Evolutionary conservation across 2,888 invertebrate species (phyloP).

Genomic region (Cryptosula pallasiana): DNA sequence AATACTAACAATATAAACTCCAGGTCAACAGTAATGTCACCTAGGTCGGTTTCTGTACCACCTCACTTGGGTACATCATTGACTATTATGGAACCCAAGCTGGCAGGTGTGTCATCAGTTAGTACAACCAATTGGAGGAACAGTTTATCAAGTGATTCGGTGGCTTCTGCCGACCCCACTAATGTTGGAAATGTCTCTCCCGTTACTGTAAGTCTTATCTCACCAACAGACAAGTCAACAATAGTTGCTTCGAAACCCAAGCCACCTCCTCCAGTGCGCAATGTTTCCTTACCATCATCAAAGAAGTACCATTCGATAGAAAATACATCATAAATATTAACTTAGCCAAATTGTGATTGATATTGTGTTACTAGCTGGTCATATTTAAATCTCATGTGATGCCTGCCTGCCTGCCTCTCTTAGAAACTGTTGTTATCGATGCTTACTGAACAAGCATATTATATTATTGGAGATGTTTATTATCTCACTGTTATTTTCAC

Average conservation of each 20-base stretch:
- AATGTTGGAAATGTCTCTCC: background rate
- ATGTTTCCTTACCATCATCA: background rate
- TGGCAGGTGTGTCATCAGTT: background rate
- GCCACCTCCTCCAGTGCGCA: slow-evolving; percentile 15
- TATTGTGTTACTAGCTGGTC: too few relatives aligned
- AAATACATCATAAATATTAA: background rate
- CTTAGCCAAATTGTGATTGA: background rate
- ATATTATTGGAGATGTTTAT: too few relatives aligned
- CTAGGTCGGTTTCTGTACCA: background rate
- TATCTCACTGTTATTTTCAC: too few relatives aligned
- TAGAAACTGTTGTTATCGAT: background rate
- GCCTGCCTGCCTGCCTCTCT: background rate
- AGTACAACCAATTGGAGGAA: background rate
- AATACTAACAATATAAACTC: background rate
- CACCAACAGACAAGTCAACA: slow-evolving; percentile 8
- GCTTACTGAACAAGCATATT: too few relatives aligned
- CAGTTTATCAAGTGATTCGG: background rate
- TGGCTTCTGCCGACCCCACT: background rate
- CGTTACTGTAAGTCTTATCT: background rate
- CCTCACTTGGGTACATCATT: background rate
- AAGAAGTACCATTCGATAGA: slow-evolving; percentile 5
- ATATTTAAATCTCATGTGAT: slow-evolving; percentile 4
- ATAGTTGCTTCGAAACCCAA: background rate
- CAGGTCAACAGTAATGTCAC: background rate
- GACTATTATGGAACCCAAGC: background rate